Conservation (phyloP, 2,113 vertebrate species). For the Labeo rohita region DNA sequence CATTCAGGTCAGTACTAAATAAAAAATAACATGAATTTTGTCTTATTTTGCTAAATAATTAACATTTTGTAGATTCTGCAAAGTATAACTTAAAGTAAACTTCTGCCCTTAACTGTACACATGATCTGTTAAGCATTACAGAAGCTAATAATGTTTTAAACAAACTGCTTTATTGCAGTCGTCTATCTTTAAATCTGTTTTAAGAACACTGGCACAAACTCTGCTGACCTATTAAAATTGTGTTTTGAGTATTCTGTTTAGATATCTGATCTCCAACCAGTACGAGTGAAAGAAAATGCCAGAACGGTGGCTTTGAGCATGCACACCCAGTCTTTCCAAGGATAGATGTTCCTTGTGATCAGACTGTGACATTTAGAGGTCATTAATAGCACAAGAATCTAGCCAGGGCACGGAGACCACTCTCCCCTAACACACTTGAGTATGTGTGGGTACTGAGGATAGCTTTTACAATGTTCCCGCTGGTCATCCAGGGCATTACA, state of each 20-base stretch:
- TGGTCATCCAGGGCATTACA: background rate
- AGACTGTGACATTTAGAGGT: constrained; percentile 46
- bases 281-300: background rate
- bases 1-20: too few species aligned
- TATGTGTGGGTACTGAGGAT: constrained; percentile 14
- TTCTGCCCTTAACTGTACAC: background rate
- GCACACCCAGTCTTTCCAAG: background rate
- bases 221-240: background rate
- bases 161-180: background rate
- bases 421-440: background rate
- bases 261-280: background rate
- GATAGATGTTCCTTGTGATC: constrained; percentile 5
- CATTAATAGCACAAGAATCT: constrained; percentile 21
- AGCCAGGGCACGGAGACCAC: background rate
- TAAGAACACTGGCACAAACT: background rate
- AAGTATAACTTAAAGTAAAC: too few species aligned
- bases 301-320: background rate
- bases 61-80: too few species aligned
- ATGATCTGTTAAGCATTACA: background rate
- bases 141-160: background rate
- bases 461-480: constrained; percentile 1
- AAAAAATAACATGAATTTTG: too few species aligned
- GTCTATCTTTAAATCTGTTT: background rate
- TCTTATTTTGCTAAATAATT: too few species aligned
- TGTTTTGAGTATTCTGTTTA: background rate